Base-by-base conservation (phyloP, 1,140 invertebrate species). In the Onthophagus taurus region DNA sequence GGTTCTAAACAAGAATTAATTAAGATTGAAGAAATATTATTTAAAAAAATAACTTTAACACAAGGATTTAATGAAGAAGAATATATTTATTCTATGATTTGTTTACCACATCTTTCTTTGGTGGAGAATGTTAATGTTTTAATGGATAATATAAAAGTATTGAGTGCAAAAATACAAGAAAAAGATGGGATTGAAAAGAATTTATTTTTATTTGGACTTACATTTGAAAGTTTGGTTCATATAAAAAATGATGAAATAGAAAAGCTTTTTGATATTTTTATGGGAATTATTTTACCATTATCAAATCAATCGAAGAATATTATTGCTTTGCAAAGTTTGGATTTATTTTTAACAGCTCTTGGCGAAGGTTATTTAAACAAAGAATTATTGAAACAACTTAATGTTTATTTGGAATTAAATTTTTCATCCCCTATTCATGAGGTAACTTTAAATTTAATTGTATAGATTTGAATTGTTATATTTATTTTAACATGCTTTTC, bases 351-450 rank as follows among this genome's bases (percentile, higher is more conserved):
- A 33, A 51, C 36, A 12, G 36, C 42, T 7, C 13, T 57, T 59
- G 59, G 69, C 43, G 60, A 66, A 42, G 63, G 68, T 43, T 61
- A 62, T 23, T 52, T 72, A 29, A 66, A 59, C 19, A 63, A 65
- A 48, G 57, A 67, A 42, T 57, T 65, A 59, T 35, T 80, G 5
- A 54, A 60, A 46, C 64, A 72, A 45, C 50, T 82, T 3, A 69
- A 76, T 66, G 58, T 59, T 3, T 58, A 58, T 45, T 53, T 82
- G 20, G 64, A 72, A 33, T 49, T 58, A 3, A 80, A 80, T 60
- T 64, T 83, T 4, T 68, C 66, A 18, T 81, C 78, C 2, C 74
- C 78, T 11, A 78, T 72, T 63, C 73, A 77, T 57, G 67, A 80
- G 65, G 73, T 81, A 63, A 68, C 67, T 58, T 36, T 48, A 31